phyloP scores from a whole-genome alignment of 2,797 vertebrate species.

The Gobionotothen gibberifrons region DNA sequence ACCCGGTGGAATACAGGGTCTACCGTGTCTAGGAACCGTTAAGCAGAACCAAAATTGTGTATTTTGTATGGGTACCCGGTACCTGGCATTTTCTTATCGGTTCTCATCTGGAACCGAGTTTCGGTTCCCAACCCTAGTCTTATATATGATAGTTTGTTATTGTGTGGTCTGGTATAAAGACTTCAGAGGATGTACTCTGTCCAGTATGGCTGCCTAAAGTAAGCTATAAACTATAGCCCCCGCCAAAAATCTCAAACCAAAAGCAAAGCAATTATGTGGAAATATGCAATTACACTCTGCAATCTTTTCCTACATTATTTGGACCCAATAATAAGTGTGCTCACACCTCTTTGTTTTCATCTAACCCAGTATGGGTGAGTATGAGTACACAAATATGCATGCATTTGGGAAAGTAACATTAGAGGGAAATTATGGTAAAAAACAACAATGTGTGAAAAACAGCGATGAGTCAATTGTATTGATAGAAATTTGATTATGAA shows the following conservation, averaged over 20 bases:
- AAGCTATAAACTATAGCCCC: neutral
- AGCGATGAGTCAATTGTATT: conserved; percentile 13
- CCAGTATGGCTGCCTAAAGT: neutral
- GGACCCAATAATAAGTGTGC: conserved; percentile 5
- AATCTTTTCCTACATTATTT: neutral
- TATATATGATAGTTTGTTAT: neutral
- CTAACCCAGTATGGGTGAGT: conserved; percentile 11
- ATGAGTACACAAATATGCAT: conserved; percentile 5
- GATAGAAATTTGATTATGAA: conserved; percentile 18
- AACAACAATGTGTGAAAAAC: neutral
- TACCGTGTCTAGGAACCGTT: too few species aligned
- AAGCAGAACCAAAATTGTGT: too few species aligned
- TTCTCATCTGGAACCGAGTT: too few species aligned
- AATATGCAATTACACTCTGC: neutral
- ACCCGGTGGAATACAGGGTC: too few species aligned
- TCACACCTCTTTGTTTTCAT: neutral
- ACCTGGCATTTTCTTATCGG: too few species aligned
- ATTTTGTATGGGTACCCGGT: too few species aligned
- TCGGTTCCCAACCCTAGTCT: too few species aligned
- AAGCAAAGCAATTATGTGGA: neutral
- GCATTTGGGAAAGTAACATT: conserved; percentile 6
- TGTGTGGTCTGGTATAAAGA: neutral
- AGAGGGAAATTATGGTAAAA: neutral
- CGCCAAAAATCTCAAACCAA: neutral
- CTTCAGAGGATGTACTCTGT: neutral